phyloP scores from a whole-genome alignment of 2,888 invertebrate species.

The Bombylius discolor region DNA sequence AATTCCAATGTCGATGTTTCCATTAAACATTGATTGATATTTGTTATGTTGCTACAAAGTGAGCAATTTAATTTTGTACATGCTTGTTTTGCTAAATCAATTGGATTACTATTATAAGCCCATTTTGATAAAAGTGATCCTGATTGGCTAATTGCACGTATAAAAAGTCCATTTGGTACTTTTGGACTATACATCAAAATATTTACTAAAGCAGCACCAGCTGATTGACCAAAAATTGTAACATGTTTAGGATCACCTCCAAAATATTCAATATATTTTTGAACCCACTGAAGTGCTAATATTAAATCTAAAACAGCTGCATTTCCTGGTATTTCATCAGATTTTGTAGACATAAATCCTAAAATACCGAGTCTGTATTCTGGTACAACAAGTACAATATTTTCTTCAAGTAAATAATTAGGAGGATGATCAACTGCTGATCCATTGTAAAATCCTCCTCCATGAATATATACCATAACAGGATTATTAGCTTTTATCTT shows the following conservation, averaged over 20 bases:
- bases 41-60: constrained; percentile 15
- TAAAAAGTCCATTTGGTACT: constrained; percentile 31
- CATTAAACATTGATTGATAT: constrained; percentile 26
- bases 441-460: constrained; percentile 35
- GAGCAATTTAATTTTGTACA: constrained; percentile 23
- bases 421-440: constrained; percentile 31
- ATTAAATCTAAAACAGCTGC: constrained; percentile 40
- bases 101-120: constrained; percentile 35
- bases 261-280: constrained; percentile 37
- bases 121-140: constrained; percentile 40
- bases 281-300: constrained; percentile 41
- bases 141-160: constrained; percentile 40
- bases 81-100: constrained; percentile 24
- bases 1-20: constrained; percentile 4
- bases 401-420: constrained; percentile 35
- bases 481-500: constrained; percentile 20
- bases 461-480: constrained; percentile 38
- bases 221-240: constrained; percentile 43
- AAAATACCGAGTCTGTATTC: constrained; percentile 41
- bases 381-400: constrained; percentile 39
- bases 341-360: constrained; percentile 40
- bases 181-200: constrained; percentile 36
- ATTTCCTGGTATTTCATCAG: constrained; percentile 41
- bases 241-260: constrained; percentile 40
- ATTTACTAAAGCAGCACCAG: constrained; percentile 39